Evolutionary conservation across 2,797 vertebrate species (phyloP).

Genomic region (Megalops cyprinoides): DNA sequence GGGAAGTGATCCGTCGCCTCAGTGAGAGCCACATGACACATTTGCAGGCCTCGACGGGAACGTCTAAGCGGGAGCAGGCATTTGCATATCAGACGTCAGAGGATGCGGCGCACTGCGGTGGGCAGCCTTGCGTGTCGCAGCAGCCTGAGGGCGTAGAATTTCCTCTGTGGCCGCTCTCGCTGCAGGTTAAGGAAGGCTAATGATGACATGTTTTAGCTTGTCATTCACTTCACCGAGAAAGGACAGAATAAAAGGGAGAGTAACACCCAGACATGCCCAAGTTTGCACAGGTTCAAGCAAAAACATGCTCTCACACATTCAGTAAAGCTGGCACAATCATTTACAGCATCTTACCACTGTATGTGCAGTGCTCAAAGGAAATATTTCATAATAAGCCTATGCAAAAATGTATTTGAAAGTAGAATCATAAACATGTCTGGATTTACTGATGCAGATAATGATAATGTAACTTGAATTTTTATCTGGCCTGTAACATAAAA

Average conservation of each 20-base stretch:
- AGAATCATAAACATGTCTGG: background rate
- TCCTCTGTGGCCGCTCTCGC: no score
- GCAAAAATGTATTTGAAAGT: background rate
- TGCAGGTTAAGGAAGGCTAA: constrained; percentile 21
- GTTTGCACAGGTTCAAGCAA: background rate
- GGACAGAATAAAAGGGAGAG: background rate
- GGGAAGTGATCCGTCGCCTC: background rate
- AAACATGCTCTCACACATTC: constrained; percentile 14
- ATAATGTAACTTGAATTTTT: background rate
- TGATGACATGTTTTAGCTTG: constrained; percentile 17
- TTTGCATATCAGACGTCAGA: background rate
- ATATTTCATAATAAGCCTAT: background rate
- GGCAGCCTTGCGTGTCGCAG: background rate
- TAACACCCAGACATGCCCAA: constrained; percentile 9
- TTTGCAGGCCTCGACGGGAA: background rate
- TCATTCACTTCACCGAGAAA: constrained; percentile 10
- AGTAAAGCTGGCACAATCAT: constrained; percentile 8
- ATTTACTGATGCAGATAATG: background rate
- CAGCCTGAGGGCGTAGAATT: background rate
- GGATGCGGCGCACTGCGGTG: background rate
- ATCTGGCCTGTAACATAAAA: background rate
- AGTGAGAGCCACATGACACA: background rate
- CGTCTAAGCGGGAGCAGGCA: background rate
- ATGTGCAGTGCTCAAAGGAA: background rate
- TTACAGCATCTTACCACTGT: background rate